Conservation (phyloP, 2,113 vertebrate species). For the Thunnus maccoyii region DNA sequence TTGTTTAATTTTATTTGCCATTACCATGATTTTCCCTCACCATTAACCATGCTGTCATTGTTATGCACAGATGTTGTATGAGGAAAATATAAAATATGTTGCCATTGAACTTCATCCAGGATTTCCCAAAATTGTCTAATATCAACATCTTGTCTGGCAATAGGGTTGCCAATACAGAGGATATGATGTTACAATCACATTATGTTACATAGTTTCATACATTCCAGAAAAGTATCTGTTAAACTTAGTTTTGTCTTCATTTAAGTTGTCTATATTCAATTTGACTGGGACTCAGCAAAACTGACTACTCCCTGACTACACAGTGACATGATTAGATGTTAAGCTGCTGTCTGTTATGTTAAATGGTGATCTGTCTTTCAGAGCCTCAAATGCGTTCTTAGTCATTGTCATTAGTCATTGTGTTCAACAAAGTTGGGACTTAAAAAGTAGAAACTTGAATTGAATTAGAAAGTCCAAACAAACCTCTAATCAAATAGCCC, state of each 20-base stretch:
- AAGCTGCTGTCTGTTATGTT: neutral
- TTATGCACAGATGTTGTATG: too few species aligned
- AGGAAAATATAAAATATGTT: too few species aligned
- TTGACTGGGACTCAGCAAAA: neutral
- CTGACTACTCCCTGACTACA: neutral
- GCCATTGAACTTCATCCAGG: too few species aligned
- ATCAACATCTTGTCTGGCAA: too few species aligned
- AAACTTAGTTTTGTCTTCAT: too few species aligned
- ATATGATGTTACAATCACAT: too few species aligned
- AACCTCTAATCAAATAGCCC: slow-evolving; percentile 5
- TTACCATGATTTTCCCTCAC: too few species aligned
- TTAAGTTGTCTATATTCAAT: neutral
- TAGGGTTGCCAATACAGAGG: too few species aligned
- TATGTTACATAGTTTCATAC: too few species aligned
- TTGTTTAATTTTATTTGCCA: too few species aligned
- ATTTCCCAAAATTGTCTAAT: too few species aligned
- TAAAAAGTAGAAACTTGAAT: neutral
- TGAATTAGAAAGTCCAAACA: neutral
- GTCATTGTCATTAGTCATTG: neutral
- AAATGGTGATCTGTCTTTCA: neutral
- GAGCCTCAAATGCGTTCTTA: neutral
- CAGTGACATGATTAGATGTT: neutral
- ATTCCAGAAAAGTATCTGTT: too few species aligned
- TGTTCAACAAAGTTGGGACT: neutral
- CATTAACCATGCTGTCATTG: neutral